A percentile compares a stretch with the other conserved stretches of the same genome.
phyloP scores from a whole-genome alignment of 2,113 vertebrate species.

The Dasypus novemcinctus region DNA sequence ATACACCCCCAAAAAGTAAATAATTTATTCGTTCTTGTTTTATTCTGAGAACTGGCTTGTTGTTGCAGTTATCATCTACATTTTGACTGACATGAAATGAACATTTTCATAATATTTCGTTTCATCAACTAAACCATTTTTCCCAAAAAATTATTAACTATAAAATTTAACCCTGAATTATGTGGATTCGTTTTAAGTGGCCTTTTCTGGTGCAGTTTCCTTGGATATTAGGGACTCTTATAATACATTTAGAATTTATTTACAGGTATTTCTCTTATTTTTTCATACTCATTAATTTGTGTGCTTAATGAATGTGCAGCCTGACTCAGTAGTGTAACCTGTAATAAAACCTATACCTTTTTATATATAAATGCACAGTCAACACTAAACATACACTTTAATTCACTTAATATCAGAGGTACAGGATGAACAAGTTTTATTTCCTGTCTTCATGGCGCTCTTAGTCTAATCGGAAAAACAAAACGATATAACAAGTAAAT shows the following conservation, averaged over 20 bases:
- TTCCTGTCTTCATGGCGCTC: background rate
- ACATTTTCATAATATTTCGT: background rate
- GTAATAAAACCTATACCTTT: conserved; percentile 57
- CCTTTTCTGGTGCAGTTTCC: background rate
- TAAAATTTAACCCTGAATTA: background rate
- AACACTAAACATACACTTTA: conserved; percentile 15
- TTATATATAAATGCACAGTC: conserved; percentile 27
- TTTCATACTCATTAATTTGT: conserved; percentile 72
- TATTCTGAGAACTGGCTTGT: background rate
- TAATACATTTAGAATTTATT: conserved; percentile 76
- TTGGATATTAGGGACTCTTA: background rate
- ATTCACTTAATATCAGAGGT: conserved; percentile 23
- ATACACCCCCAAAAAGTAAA: background rate
- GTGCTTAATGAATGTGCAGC: conserved; percentile 62
- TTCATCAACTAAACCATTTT: background rate
- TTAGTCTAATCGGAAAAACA: background rate
- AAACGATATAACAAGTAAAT: background rate
- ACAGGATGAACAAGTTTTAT: background rate
- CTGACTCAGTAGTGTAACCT: conserved; percentile 25
- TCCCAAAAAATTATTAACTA: background rate
- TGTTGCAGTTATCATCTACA: background rate
- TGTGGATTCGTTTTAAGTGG: background rate
- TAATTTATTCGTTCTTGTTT: background rate
- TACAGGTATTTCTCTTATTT: conserved; percentile 72
- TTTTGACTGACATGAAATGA: background rate